A percentile compares a stretch with the other conserved stretches of the same genome.
Evolutionary conservation across 2,113 vertebrate species (phyloP).

Genomic region (Manacus vitellinus): DNA sequence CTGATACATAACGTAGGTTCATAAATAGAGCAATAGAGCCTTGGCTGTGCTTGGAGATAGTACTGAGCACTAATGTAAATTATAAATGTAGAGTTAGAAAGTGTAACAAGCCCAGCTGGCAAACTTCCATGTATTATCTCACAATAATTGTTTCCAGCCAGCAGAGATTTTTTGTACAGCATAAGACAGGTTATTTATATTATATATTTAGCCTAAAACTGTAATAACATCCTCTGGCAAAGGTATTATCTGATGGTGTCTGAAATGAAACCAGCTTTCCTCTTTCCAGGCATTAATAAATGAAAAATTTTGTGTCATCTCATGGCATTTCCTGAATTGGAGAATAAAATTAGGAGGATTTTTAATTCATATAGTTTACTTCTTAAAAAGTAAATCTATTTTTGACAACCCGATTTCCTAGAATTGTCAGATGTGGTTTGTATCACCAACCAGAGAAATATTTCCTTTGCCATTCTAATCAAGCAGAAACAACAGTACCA

Average conservation of each 20-base stretch:
- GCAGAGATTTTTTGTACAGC: conserved; percentile 1
- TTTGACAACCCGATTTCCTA: conserved; percentile 62
- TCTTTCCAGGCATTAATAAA: conserved; percentile 58
- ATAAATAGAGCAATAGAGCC: conserved; percentile 10
- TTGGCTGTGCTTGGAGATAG: background rate
- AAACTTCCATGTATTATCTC: conserved; percentile 33
- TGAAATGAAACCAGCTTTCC: conserved; percentile 61
- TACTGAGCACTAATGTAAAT: background rate
- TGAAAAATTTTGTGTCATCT: conserved; percentile 39
- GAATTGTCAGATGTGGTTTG: conserved; percentile 54
- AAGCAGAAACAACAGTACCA: background rate
- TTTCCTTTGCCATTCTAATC: conserved; percentile 27
- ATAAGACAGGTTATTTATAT: conserved; percentile 59
- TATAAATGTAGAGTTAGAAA: background rate
- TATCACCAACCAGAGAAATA: conserved; percentile 13
- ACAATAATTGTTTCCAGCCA: conserved; percentile 39
- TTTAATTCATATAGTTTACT: conserved; percentile 44
- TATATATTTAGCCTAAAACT: conserved; percentile 57
- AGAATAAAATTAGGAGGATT: conserved; percentile 45
- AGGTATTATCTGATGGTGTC: conserved; percentile 60
- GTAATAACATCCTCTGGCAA: conserved; percentile 67
- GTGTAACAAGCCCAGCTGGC: background rate
- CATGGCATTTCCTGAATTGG: conserved; percentile 58
- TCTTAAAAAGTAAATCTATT: conserved; percentile 60
- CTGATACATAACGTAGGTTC: background rate